phyloP scores from a whole-genome alignment of 2,113 vertebrate species.

The Platichthys stellatus region DNA sequence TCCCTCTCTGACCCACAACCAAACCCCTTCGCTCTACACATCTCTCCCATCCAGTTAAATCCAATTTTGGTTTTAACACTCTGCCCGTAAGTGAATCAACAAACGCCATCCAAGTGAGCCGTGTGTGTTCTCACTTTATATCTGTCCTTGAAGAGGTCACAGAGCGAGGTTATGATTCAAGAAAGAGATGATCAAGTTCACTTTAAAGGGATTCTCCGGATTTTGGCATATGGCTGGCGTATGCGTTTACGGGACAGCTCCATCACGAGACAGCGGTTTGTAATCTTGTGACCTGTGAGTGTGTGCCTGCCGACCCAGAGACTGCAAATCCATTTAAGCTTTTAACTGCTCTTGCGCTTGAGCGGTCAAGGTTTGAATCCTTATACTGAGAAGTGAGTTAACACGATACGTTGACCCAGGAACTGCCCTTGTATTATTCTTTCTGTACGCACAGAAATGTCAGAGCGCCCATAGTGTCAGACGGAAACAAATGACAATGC shows the following conservation, averaged over 20 bases:
- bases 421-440: not conserved
- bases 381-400: slow-evolving; percentile 20
- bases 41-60: slow-evolving; percentile 59
- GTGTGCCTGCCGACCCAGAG: slow-evolving; percentile 44
- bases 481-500: not conserved
- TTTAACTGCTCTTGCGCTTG: slow-evolving; percentile 38
- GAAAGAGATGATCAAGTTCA: slow-evolving; percentile 14
- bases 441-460: not conserved
- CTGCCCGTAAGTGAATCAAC: slow-evolving; percentile 59
- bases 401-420: slow-evolving; percentile 6
- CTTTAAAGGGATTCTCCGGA: slow-evolving; percentile 30
- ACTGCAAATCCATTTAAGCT: slow-evolving; percentile 61
- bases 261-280: slow-evolving; percentile 38
- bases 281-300: slow-evolving; percentile 54
- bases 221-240: slow-evolving; percentile 25
- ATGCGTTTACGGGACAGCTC: slow-evolving; percentile 21
- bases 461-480: not conserved
- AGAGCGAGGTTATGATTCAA: slow-evolving; percentile 20
- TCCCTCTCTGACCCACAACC: slow-evolving; percentile 48
- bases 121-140: slow-evolving; percentile 33
- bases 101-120: slow-evolving; percentile 19
- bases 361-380: slow-evolving; percentile 13
- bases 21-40: slow-evolving; percentile 35
- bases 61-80: slow-evolving; percentile 57
- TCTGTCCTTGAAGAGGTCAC: slow-evolving; percentile 53